phyloP scores from a whole-genome alignment of 2,888 invertebrate genomes.

The Lasius fuliginosus region DNA sequence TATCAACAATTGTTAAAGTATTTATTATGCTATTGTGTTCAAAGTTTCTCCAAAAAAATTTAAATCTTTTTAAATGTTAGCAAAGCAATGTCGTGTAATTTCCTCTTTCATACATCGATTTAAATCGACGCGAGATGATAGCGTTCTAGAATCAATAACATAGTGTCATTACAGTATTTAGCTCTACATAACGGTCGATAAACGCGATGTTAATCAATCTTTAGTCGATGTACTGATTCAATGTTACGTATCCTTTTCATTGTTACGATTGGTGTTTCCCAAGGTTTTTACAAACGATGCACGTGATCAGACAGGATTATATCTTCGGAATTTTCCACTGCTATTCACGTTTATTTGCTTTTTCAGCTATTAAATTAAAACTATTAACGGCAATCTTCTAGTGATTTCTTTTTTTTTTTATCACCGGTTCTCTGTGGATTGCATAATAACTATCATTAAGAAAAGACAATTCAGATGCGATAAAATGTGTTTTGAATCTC shows the following conservation, averaged over 20 bases:
- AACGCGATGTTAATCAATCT: not conserved
- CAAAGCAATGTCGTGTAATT: not conserved
- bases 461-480: not conserved
- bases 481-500: not conserved
- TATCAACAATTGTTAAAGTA: not conserved
- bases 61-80: not conserved
- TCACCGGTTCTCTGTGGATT: not conserved
- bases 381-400: constrained; percentile 9
- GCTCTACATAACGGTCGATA: not conserved
- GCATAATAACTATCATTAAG: not conserved
- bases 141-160: not conserved
- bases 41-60: not conserved
- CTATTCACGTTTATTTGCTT: not conserved
- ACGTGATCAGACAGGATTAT: not conserved
- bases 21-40: not conserved
- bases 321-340: constrained; percentile 16
- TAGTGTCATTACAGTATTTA: not conserved
- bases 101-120: not conserved
- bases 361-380: constrained; percentile 17
- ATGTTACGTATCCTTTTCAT: not conserved
- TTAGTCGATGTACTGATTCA: constrained; percentile 18
- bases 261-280: not conserved
- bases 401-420: not conserved
- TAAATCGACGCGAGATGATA: not conserved
- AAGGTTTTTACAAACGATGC: not conserved